Conservation (phyloP, 2,113 vertebrate genomes). For the Ciconia maguari region DNA sequence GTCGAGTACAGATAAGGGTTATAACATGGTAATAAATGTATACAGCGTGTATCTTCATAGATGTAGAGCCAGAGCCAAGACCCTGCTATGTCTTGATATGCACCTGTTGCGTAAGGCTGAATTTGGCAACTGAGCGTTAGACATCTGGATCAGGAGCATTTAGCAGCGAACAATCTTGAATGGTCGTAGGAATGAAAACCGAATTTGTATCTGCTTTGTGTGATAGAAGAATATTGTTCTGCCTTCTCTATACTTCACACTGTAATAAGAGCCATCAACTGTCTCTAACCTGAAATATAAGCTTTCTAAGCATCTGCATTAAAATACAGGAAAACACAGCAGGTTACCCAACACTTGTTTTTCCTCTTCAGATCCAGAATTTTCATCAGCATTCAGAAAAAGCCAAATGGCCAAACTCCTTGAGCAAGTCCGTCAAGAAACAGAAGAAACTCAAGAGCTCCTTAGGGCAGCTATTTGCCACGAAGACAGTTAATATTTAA, state of each 20-base stretch:
- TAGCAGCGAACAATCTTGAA: not conserved
- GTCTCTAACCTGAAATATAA: not conserved
- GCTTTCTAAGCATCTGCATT: not conserved
- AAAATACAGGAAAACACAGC: not conserved
- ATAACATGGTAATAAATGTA: not conserved
- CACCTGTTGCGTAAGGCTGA: not conserved
- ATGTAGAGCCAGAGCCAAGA: not conserved
- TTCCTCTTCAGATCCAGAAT: conserved; percentile 62
- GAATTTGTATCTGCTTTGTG: not conserved
- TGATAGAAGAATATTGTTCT: not conserved
- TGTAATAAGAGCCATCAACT: not conserved
- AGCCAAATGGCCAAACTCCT: conserved; percentile 58
- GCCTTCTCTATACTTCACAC: not conserved
- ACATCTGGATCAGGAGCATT: not conserved
- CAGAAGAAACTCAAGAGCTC: conserved; percentile 68
- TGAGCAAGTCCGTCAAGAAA: conserved; percentile 61
- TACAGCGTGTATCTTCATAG: not conserved
- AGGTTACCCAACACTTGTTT: not conserved
- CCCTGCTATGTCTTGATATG: not conserved
- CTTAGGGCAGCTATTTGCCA: conserved; percentile 50
- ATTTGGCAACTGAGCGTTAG: not conserved
- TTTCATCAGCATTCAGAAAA: conserved; percentile 53
- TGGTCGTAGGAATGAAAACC: not conserved
- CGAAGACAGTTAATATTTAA: conserved; percentile 20
- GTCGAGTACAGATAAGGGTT: not conserved